These are phyloP conservation scores for Silurus glanis DNA, from an alignment of 2,113 vertebrate genomes.

Conservation along the genomic window DNA sequence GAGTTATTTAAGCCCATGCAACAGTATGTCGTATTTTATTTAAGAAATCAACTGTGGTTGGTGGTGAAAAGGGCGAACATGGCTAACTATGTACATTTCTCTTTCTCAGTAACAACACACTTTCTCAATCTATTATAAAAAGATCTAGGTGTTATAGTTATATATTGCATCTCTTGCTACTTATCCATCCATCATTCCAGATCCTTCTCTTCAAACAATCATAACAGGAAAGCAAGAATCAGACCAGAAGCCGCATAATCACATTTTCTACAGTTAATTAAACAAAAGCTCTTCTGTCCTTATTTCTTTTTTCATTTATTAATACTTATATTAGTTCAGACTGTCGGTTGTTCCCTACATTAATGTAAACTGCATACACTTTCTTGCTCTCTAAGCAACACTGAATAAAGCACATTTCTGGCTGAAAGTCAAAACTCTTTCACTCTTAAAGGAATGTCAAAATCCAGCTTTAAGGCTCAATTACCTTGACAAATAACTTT, in stretches of 20 bases:
- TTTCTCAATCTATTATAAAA: too few species aligned
- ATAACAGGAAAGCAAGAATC: slow-evolving; percentile 61
- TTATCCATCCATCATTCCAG: neutral
- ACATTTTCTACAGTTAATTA: slow-evolving; percentile 34
- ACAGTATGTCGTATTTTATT: neutral
- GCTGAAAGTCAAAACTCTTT: slow-evolving; percentile 51
- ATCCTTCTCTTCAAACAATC: slow-evolving; percentile 47
- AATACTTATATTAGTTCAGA: slow-evolving; percentile 16
- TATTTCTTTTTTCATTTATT: slow-evolving; percentile 23
- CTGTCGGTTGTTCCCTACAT: neutral
- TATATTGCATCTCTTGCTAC: neutral
- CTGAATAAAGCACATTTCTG: slow-evolving; percentile 52
- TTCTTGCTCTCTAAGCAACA: slow-evolving; percentile 8
- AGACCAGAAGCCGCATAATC: slow-evolving; percentile 43
- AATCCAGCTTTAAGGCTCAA: slow-evolving; percentile 29
- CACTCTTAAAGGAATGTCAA: slow-evolving; percentile 46
- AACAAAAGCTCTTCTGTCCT: slow-evolving; percentile 37
- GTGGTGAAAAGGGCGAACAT: neutral
- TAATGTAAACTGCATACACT: neutral
- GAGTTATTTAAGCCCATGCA: neutral
- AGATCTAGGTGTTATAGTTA: neutral
- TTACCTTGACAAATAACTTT: slow-evolving; percentile 19
- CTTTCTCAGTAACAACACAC: neutral
- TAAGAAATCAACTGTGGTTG: neutral
- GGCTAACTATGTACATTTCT: neutral